A percentile compares a stretch with the other conserved stretches of the same genome.
These are phyloP conservation scores for Apamea monoglypha DNA, from an alignment of 2,888 invertebrate species.

Conservation along the genomic window DNA sequence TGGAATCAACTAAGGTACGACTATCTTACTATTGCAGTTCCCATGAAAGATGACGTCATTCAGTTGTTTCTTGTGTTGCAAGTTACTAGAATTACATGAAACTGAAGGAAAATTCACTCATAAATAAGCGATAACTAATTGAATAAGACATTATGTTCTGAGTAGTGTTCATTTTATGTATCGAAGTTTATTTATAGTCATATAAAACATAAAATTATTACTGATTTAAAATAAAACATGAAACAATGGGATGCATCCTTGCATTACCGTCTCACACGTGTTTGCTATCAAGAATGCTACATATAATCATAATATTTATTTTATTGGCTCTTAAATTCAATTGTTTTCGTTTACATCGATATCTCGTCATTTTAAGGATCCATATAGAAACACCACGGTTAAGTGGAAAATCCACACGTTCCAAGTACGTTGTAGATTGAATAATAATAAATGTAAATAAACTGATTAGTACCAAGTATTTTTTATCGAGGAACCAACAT, in stretches of 20 bases:
- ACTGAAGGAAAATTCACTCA: constrained; percentile 12
- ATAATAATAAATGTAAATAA: constrained; percentile 4
- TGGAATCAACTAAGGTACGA: constrained; percentile 78
- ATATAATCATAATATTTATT: background rate
- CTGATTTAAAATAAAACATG: background rate
- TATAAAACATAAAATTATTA: background rate
- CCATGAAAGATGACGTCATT: constrained; percentile 15
- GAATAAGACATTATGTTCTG: constrained; percentile 6
- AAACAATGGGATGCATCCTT: background rate
- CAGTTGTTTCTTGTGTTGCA: background rate
- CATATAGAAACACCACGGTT: background rate
- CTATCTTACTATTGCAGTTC: background rate
- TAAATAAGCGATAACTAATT: constrained; percentile 20
- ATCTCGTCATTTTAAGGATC: background rate
- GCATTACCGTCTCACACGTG: background rate
- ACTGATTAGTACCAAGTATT: constrained; percentile 7
- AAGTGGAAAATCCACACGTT: background rate
- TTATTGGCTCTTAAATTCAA: constrained; percentile 2
- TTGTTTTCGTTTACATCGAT: background rate
- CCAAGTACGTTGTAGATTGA: background rate
- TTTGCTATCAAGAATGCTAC: background rate
- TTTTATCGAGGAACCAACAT: constrained; percentile 24
- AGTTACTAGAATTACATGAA: constrained; percentile 15
- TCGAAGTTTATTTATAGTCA: background rate
- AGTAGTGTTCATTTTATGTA: background rate